A percentile compares a stretch with the other conserved stretches of the same genome.
phyloP scores from a whole-genome alignment of 2,797 vertebrate species.

The Eulemur coronatus region DNA sequence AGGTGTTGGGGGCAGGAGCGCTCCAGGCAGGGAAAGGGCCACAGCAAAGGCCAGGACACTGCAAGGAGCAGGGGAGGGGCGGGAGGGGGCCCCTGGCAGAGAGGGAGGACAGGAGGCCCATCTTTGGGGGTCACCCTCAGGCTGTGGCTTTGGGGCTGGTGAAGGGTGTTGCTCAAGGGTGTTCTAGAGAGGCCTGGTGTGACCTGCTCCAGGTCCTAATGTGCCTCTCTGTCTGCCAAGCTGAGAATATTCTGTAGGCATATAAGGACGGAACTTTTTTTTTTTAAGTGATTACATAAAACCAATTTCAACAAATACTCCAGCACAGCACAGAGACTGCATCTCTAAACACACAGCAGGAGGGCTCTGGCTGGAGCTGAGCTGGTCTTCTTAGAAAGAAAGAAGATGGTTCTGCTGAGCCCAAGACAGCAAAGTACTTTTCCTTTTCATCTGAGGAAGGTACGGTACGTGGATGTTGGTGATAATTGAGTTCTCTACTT shows the following conservation, averaged over 20 bases:
- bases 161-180: background rate
- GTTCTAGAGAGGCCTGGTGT: background rate
- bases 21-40: background rate
- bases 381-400: background rate
- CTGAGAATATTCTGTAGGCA: background rate
- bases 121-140: background rate
- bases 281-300: background rate
- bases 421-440: background rate
- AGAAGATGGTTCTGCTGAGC: background rate
- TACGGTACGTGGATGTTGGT: too few species aligned
- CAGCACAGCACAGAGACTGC: background rate
- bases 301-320: background rate
- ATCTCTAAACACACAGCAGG: too few species aligned
- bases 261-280: background rate
- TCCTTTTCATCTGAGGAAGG: background rate
- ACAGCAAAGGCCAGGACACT: background rate
- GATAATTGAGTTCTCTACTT: background rate
- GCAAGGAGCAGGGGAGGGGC: fast-evolving
- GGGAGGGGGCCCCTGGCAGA: background rate
- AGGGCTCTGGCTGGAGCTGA: background rate
- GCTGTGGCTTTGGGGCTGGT: background rate
- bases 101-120: background rate
- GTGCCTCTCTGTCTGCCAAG: background rate
- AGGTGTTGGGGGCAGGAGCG: background rate
- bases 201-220: fast-evolving